Evolutionary conservation across 2,888 invertebrate genomes (phyloP).

Genomic region (Dascillus cervinus): DNA sequence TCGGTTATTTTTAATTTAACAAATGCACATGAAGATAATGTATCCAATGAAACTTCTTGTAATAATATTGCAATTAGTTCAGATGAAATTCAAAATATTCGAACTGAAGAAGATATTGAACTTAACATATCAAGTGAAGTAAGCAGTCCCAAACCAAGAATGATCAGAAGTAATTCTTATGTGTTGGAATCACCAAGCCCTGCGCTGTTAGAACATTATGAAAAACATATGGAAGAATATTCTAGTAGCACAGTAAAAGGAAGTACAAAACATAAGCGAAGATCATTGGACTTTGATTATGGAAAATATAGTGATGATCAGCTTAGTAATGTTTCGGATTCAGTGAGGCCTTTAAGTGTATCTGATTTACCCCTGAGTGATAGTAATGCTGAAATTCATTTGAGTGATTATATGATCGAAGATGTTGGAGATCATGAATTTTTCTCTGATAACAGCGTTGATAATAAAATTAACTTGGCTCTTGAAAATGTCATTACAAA

Average conservation of each 20-base stretch:
- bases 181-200: constrained; percentile 72
- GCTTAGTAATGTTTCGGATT: not conserved
- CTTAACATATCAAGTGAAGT: constrained; percentile 4
- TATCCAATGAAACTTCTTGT: too few species aligned
- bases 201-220: constrained; percentile 57
- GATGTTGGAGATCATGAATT: not conserved
- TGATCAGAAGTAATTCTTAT: constrained; percentile 70
- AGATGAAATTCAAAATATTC: not conserved
- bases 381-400: constrained; percentile 1
- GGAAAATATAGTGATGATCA: not conserved
- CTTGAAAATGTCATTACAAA: not conserved
- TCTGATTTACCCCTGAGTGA: not conserved
- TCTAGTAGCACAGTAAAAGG: not conserved
- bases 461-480: not conserved
- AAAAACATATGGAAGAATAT: constrained; percentile 37
- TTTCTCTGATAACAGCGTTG: not conserved
- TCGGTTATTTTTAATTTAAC: constrained; percentile 3
- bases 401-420: too few species aligned
- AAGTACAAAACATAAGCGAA: not conserved
- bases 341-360: not conserved
- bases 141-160: constrained; percentile 41
- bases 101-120: not conserved
- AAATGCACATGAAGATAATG: not conserved
- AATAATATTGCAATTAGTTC: too few species aligned
- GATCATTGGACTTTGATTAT: not conserved